phyloP scores from a whole-genome alignment of 2,113 vertebrate species.

The Marmota flaviventris region DNA sequence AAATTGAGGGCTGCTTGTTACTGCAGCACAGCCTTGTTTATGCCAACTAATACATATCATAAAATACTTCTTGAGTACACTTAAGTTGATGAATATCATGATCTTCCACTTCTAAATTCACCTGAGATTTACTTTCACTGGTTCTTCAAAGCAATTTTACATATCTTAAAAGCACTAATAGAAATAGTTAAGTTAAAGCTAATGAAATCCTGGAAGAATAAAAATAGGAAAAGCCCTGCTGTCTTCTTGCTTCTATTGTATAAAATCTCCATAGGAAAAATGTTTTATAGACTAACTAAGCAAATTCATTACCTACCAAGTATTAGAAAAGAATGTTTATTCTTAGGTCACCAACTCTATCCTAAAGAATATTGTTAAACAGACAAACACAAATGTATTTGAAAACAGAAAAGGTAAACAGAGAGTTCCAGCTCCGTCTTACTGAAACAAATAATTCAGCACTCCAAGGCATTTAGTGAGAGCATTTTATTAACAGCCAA shows the following conservation, averaged over 20 bases:
- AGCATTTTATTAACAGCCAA: conserved; percentile 24
- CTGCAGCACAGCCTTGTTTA: neutral
- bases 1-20: neutral
- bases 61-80: neutral
- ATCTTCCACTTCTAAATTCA: neutral
- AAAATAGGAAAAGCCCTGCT: neutral
- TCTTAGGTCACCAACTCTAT: neutral
- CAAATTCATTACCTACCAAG: neutral
- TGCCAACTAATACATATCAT: neutral
- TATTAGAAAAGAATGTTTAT: conserved; percentile 28
- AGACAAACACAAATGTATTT: conserved; percentile 29
- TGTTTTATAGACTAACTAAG: conserved; percentile 30
- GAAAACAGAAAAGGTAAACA: conserved; percentile 26
- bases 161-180: conserved; percentile 29
- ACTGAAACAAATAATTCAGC: conserved; percentile 5
- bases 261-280: conserved; percentile 36
- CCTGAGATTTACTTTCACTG: neutral
- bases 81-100: neutral
- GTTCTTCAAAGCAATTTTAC: conserved; percentile 46
- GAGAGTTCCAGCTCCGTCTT: neutral
- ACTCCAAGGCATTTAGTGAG: neutral
- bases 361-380: conserved; percentile 19
- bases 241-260: neutral
- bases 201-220: conserved; percentile 47
- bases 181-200: conserved; percentile 41